Percentiles rank a stretch among this genome's conserved stretches.
phyloP scores from a whole-genome alignment of 2,888 invertebrate species.

The Morpho helenor region DNA sequence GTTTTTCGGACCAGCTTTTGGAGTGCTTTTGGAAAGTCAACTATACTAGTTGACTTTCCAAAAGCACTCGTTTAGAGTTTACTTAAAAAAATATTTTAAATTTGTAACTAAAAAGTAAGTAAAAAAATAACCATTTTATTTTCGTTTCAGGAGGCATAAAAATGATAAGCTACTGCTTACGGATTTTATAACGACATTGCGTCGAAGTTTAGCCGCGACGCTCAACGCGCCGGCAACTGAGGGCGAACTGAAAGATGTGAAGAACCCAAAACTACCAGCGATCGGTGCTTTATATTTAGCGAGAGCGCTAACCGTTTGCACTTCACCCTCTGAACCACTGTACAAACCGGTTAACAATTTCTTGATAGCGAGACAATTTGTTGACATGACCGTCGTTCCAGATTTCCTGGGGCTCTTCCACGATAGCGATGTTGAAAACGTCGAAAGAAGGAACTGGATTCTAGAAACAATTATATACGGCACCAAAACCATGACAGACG shows the following conservation, averaged over 20 bases:
- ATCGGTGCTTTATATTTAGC: constrained; percentile 85
- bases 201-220: constrained; percentile 78
- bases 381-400: constrained; percentile 90
- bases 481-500: constrained; percentile 86
- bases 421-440: constrained; percentile 85
- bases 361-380: constrained; percentile 86
- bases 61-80: too few relatives aligned
- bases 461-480: constrained; percentile 88
- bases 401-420: constrained; percentile 92
- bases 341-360: constrained; percentile 89
- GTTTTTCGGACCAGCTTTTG: too few relatives aligned
- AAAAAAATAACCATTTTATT: background rate
- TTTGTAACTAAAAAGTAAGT: too few relatives aligned
- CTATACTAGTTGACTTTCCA: too few relatives aligned
- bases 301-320: constrained; percentile 83
- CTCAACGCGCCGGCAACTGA: constrained; percentile 34
- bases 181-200: constrained; percentile 83
- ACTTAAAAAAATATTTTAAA: too few relatives aligned
- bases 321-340: constrained; percentile 86
- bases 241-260: constrained; percentile 32
- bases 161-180: constrained; percentile 83
- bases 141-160: constrained; percentile 66
- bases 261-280: constrained; percentile 75
- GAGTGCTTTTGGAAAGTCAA: too few relatives aligned
- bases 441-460: constrained; percentile 87